phyloP scores from a whole-genome alignment of 2,797 vertebrate genomes.

The Miichthys miiuy region DNA sequence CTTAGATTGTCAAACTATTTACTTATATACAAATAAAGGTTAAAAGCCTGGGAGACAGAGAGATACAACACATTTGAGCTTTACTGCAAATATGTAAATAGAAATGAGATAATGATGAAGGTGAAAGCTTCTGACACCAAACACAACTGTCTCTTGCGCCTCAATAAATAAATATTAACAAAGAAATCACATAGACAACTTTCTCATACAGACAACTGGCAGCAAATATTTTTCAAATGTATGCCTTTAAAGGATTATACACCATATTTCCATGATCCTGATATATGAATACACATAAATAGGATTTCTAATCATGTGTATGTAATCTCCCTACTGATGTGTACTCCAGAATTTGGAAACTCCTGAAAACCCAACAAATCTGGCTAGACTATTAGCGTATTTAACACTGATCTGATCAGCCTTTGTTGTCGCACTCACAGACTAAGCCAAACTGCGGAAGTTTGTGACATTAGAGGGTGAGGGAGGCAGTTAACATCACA shows the following conservation, averaged over 20 bases:
- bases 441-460: slow-evolving; percentile 46
- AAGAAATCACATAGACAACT: slow-evolving; percentile 61
- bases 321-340: slow-evolving; percentile 29
- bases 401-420: slow-evolving; percentile 45
- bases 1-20: slow-evolving; percentile 89
- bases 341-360: slow-evolving; percentile 34
- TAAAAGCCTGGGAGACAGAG: slow-evolving; percentile 81
- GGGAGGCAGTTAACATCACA: slow-evolving; percentile 43
- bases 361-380: slow-evolving; percentile 32
- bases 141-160: slow-evolving; percentile 84
- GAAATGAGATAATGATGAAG: slow-evolving; percentile 73
- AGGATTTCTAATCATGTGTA: slow-evolving; percentile 38
- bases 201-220: slow-evolving; percentile 44
- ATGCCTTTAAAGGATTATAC: slow-evolving; percentile 57
- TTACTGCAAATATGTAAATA: slow-evolving; percentile 72
- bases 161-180: slow-evolving; percentile 76
- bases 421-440: slow-evolving; percentile 42
- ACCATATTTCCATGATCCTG: slow-evolving; percentile 46
- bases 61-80: slow-evolving; percentile 61
- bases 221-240: slow-evolving; percentile 39
- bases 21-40: slow-evolving; percentile 86
- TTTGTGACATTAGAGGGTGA: slow-evolving; percentile 42
- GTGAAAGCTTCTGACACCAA: slow-evolving; percentile 80
- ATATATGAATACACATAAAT: slow-evolving; percentile 52
- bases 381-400: slow-evolving; percentile 7